Conservation (phyloP, 2,113 vertebrate genomes). For the Notarius quadriscutis region DNA sequence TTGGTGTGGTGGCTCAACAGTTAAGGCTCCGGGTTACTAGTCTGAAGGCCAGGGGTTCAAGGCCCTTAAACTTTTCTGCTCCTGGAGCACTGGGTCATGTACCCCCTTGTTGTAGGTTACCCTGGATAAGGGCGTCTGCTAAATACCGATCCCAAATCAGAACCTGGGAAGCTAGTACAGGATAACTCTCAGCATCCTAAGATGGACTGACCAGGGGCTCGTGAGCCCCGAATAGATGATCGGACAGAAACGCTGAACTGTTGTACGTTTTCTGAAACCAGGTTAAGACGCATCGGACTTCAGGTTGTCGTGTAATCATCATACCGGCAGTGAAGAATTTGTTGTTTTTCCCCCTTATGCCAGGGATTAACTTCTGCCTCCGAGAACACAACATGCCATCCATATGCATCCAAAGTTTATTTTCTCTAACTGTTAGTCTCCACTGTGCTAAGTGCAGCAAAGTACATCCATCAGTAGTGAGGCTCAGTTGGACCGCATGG, state of each 20-base stretch:
- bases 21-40: no score
- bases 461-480: constrained; percentile 30
- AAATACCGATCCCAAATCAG: not conserved
- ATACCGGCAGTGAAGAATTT: not conserved
- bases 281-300: not conserved
- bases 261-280: not conserved
- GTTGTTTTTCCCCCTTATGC: not conserved
- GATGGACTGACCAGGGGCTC: not conserved
- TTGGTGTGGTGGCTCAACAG: no score
- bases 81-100: no score
- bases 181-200: not conserved
- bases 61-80: no score
- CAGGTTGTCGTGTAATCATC: not conserved
- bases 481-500: constrained; percentile 23
- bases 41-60: no score
- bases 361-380: not conserved
- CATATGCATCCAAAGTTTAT: constrained; percentile 6
- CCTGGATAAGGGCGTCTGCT: not conserved
- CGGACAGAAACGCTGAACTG: not conserved
- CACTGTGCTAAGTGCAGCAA: constrained; percentile 13
- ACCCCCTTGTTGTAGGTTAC: no score
- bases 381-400: not conserved
- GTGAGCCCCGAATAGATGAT: not conserved
- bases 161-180: constrained; percentile 11
- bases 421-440: not conserved